phyloP scores from a whole-genome alignment of 2,113 vertebrate genomes.

The Sapajus apella region DNA sequence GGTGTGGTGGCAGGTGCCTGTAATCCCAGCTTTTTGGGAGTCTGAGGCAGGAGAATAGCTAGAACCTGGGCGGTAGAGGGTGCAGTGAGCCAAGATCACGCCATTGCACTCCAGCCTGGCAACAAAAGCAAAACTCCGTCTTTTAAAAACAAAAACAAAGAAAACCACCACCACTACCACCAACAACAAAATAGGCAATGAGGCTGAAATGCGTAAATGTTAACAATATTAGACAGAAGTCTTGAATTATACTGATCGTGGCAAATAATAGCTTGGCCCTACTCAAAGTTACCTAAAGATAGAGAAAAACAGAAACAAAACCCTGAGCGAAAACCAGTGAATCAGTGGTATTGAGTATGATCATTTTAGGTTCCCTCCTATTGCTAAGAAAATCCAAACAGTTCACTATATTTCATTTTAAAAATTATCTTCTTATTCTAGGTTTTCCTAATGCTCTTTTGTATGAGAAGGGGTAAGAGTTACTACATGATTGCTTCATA shows the following conservation, averaged over 20 bases:
- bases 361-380: neutral
- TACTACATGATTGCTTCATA: neutral
- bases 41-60: no score
- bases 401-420: neutral
- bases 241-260: conserved; percentile 60
- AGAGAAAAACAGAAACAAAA: neutral
- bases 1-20: no score
- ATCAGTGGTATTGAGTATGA: no score
- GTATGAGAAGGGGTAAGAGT: neutral
- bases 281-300: conserved; percentile 48
- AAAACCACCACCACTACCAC: no score
- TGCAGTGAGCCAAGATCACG: no score
- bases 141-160: no score
- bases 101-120: no score
- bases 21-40: no score
- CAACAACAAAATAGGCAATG: conserved; percentile 18
- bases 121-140: no score
- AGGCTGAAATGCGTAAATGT: conserved; percentile 59
- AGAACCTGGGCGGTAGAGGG: no score
- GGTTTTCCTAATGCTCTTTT: neutral
- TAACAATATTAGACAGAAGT: conserved; percentile 70
- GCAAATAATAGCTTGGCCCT: conserved; percentile 54
- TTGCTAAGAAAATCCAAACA: neutral
- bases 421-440: neutral
- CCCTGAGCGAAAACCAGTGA: neutral